Percentiles rank a stretch among this genome's conserved stretches.
Conservation (phyloP, 1,140 invertebrate genomes). For the Musca domestica region DNA sequence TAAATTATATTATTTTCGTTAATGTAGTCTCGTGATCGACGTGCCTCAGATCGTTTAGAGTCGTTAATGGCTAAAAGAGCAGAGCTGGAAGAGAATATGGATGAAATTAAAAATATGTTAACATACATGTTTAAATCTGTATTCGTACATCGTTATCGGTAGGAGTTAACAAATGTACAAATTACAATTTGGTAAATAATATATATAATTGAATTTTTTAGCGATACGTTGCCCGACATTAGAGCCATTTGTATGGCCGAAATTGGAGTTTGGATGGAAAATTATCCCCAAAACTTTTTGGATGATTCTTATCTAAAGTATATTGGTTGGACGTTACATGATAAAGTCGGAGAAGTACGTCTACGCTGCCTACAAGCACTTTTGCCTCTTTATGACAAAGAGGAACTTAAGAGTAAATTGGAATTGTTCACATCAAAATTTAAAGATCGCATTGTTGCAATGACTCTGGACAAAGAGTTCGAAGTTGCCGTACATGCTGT, state of each 20-base stretch:
- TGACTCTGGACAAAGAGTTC: conserved; percentile 98
- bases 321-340: conserved; percentile 92
- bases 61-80: conserved; percentile 87
- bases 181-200: conserved; percentile 8
- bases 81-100: conserved; percentile 98
- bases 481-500: conserved; percentile 98
- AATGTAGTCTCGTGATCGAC: conserved; percentile 61
- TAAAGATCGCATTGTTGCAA: conserved; percentile 97
- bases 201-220: conserved; percentile 45
- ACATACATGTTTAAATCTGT: conserved; percentile 99
- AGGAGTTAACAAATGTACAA: background rate
- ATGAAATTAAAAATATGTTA: conserved; percentile 99
- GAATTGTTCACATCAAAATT: conserved; percentile 99
- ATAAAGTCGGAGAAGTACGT: conserved; percentile 74
- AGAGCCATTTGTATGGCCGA: conserved; percentile 97
- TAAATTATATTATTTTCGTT: background rate
- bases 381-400: conserved; percentile 91
- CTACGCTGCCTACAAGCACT: conserved; percentile 80
- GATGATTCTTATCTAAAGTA: conserved; percentile 99
- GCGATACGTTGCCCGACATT: conserved; percentile 96
- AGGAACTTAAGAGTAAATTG: conserved; percentile 92
- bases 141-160: conserved; percentile 91
- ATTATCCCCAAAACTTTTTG: conserved; percentile 95
- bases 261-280: conserved; percentile 99
- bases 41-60: conserved; percentile 80